Evolutionary conservation across 2,113 vertebrate species (phyloP).

Genomic region (Camelus bactrianus): DNA sequence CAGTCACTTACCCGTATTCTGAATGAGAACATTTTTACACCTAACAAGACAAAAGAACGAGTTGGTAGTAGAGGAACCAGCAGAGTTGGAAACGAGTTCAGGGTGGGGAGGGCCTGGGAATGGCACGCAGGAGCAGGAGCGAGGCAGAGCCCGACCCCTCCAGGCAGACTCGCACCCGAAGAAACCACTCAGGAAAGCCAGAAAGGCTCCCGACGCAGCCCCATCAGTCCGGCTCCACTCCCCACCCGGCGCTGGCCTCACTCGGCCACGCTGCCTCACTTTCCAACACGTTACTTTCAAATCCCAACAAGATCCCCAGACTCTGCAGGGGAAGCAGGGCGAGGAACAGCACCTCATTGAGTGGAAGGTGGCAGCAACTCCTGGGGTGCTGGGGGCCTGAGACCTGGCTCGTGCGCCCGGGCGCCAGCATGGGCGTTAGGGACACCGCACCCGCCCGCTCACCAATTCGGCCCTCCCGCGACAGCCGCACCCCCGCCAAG

Average conservation of each 20-base stretch:
- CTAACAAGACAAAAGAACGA: not conserved
- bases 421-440: not conserved
- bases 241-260: not conserved
- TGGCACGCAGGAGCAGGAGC: accelerated
- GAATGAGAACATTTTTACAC: no score
- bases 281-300: not conserved
- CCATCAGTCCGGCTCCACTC: not conserved
- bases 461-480: no score
- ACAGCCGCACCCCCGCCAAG: accelerated
- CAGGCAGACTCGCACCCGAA: accelerated
- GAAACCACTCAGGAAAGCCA: not conserved
- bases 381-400: accelerated
- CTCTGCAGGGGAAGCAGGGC: accelerated
- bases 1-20: no score
- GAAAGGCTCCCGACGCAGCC: accelerated
- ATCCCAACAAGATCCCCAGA: not conserved
- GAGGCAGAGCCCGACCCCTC: no score
- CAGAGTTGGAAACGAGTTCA: not conserved
- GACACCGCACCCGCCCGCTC: not conserved
- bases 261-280: not conserved
- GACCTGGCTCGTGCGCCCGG: not conserved
- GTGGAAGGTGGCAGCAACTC: no score
- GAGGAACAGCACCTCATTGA: accelerated
- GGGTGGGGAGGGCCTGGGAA: not conserved
- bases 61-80: not conserved